Evolutionary conservation across 2,888 invertebrate species (phyloP), one percentile per base, ranked within the genome.

Genomic region (Heliconius erato): DNA sequence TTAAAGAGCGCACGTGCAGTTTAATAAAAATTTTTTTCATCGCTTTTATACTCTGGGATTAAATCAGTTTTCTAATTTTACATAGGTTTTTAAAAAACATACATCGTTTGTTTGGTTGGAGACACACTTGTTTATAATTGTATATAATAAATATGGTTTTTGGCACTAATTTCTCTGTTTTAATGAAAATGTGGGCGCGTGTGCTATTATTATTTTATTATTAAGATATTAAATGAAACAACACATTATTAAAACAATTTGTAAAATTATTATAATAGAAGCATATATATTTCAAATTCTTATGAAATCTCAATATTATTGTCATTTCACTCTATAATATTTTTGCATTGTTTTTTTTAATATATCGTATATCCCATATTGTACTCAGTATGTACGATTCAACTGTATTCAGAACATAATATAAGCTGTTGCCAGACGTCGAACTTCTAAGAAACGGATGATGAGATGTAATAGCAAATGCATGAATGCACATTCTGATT

Each of bases 381-480:
- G 82, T 82, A 79, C 84, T 83, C 81, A 40, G 78, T 71, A 59
- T 65, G 71, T 26, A 74, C 79, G 49, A 86, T 86, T 84, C 81
- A 83, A 85, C 85, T 81, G 82, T 81, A 79, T 85, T 83, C 82
- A 23, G 65, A 74, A 59, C 63, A 67, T 44, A 74, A n/a, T 63
- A 81, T 63, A 81, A 78, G 83, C 54, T 82, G 83, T 84, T 84
- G 88, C 87, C 89, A 88, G 89, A 89, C 90, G 88, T 87, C 86
- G 87, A 87, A 85, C 86, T 93, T 93, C 93, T 87, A 83, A 91
- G 93, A 92, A 91, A 89, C 87, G 86, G 85, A 85, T n/a, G n/a
- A 82, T 88, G 68, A 87, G 86, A 79, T 63, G 69, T 69, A 79
- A 40, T 74, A 79, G 79, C 74, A 74, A 76, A 79, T 79, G 54